phyloP scores from a whole-genome alignment of 2,888 invertebrate genomes.

The Ditula angustiorana region DNA sequence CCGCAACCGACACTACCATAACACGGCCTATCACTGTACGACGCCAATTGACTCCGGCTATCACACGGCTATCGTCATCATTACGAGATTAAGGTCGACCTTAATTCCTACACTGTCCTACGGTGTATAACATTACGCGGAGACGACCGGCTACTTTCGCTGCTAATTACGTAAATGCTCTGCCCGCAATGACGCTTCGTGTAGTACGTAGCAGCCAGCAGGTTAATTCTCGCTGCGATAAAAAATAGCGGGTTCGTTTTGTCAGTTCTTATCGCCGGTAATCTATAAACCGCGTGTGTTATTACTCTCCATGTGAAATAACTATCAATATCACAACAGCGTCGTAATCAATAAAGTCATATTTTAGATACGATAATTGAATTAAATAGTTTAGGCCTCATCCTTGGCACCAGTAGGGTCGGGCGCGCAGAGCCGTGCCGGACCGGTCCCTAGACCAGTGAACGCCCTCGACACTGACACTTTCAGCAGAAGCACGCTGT shows the following conservation, averaged over 20 bases:
- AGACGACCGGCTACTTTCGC: constrained; percentile 50
- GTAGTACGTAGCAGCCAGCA: background rate
- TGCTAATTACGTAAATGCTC: constrained; percentile 53
- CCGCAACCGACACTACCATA: constrained; percentile 56
- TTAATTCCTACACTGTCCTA: constrained; percentile 47
- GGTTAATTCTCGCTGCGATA: constrained; percentile 5
- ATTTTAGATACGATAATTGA: constrained; percentile 49
- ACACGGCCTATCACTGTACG: constrained; percentile 40
- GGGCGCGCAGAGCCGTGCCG: constrained; percentile 56
- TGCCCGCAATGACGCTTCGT: constrained; percentile 17
- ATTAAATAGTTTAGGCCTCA: constrained; percentile 54
- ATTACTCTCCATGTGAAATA: constrained; percentile 52
- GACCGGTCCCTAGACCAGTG: constrained; percentile 77
- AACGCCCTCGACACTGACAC: constrained; percentile 76
- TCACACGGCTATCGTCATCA: constrained; percentile 47
- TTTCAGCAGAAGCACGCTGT: constrained; percentile 33
- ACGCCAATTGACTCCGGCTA: constrained; percentile 43
- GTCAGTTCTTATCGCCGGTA: constrained; percentile 61
- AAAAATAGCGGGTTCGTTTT: constrained; percentile 43
- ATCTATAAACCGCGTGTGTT: constrained; percentile 57
- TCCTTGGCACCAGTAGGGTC: constrained; percentile 64
- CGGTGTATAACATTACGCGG: constrained; percentile 44
- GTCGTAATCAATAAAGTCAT: constrained; percentile 45
- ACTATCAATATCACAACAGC: constrained; percentile 45
- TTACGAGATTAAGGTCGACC: constrained; percentile 47